These are phyloP conservation scores for Myiagra hebetior DNA, from an alignment of 2,113 vertebrate species.

Conservation along the genomic window DNA sequence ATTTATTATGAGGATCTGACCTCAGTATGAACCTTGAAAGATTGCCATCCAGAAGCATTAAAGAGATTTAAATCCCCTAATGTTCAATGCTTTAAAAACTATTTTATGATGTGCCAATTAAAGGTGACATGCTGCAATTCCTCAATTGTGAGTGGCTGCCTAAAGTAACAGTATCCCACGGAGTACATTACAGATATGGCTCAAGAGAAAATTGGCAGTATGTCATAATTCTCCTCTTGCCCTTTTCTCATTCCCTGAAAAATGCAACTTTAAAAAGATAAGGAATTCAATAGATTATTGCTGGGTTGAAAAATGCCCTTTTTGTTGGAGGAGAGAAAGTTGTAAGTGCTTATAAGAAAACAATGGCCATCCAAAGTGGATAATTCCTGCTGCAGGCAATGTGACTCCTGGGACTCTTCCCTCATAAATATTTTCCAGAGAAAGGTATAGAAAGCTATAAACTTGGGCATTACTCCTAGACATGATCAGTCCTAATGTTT, in stretches of 20 bases:
- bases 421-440: neutral
- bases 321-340: neutral
- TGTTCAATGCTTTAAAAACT: conserved; percentile 36
- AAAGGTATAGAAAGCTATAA: neutral
- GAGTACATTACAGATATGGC: neutral
- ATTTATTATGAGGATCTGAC: conserved; percentile 27
- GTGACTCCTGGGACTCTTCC: neutral
- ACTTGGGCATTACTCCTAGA: neutral
- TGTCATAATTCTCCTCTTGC: neutral
- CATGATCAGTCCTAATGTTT: neutral
- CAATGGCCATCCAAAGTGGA: neutral
- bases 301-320: neutral
- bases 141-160: neutral
- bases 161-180: neutral
- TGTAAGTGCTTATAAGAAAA: neutral
- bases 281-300: neutral
- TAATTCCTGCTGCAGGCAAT: neutral
- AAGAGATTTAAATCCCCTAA: conserved; percentile 57
- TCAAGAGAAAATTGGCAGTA: neutral
- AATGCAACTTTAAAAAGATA: neutral
- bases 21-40: conserved; percentile 31
- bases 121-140: conserved; percentile 8
- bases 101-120: conserved; percentile 54
- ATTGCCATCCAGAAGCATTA: conserved; percentile 22
- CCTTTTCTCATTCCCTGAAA: neutral